phyloP scores from a whole-genome alignment of 2,888 invertebrate species.

The Chrysopilus asiliformis region DNA sequence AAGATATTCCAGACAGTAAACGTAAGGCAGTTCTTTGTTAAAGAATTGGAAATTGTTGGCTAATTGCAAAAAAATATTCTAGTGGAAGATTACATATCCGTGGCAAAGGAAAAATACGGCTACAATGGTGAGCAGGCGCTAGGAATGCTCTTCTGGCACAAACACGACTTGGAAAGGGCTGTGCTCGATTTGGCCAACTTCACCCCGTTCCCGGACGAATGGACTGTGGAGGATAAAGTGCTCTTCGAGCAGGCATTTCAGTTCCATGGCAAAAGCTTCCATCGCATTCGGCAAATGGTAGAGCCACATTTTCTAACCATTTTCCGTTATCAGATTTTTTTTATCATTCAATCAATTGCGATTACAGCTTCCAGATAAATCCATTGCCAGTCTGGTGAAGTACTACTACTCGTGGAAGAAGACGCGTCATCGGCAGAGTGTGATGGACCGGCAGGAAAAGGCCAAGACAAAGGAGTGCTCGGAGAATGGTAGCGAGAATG shows the following conservation, averaged over 20 bases:
- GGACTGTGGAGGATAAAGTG: constrained; percentile 97
- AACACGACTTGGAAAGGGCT: constrained; percentile 86
- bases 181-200: constrained; percentile 90
- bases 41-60: background rate
- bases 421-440: constrained; percentile 76
- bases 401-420: constrained; percentile 99
- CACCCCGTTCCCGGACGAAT: constrained; percentile 94
- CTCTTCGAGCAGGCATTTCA: constrained; percentile 96
- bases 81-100: constrained; percentile 92
- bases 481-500: constrained; percentile 71
- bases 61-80: no score
- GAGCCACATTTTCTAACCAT: no score
- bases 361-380: constrained; percentile 92
- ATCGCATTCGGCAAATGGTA: constrained; percentile 95
- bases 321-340: no score
- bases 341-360: no score
- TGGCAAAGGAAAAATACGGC: constrained; percentile 93
- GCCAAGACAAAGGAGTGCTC: constrained; percentile 44
- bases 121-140: constrained; percentile 95
- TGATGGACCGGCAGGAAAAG: constrained; percentile 77
- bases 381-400: constrained; percentile 88
- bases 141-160: constrained; percentile 97
- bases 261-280: constrained; percentile 96
- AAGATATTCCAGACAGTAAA: constrained; percentile 75
- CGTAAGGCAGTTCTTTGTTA: constrained; percentile 46